These are phyloP conservation scores for Lytechinus pictus DNA, from an alignment of 35 echinoderm and acorn worm species.

Conservation along the genomic window DNA sequence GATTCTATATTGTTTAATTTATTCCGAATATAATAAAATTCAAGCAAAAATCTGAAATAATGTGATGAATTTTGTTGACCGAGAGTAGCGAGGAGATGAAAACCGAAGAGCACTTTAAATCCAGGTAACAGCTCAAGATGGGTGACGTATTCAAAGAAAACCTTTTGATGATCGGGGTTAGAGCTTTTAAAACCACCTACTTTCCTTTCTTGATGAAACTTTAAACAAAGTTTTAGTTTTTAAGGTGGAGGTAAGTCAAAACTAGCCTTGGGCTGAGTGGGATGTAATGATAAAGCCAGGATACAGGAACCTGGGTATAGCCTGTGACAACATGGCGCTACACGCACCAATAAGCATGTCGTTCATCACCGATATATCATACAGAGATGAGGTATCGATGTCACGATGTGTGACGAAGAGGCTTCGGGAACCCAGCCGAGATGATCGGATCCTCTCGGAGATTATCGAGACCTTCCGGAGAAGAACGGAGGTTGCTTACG, in stretches of 20 bases:
- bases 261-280: conserved; percentile 1
- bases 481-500: background rate
- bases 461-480: background rate
- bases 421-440: background rate
- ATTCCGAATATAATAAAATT: too few species aligned
- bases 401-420: conserved; percentile 3
- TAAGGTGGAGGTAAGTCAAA: background rate
- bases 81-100: too few species aligned
- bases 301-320: conserved; percentile 7
- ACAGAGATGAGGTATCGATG: background rate
- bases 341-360: conserved; percentile 37
- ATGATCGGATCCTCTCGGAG: background rate
- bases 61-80: too few species aligned
- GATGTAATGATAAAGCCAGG: conserved; percentile 31
- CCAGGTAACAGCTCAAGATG: background rate
- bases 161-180: background rate
- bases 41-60: too few species aligned
- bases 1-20: too few species aligned
- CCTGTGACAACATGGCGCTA: conserved; percentile 35
- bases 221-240: background rate
- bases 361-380: background rate
- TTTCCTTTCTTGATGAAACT: background rate
- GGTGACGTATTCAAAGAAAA: background rate
- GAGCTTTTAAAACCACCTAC: background rate
- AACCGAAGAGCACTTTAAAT: too few species aligned